Evolutionary conservation across 2,888 invertebrate genomes (phyloP).

Genomic region (Cotesia congregata): DNA sequence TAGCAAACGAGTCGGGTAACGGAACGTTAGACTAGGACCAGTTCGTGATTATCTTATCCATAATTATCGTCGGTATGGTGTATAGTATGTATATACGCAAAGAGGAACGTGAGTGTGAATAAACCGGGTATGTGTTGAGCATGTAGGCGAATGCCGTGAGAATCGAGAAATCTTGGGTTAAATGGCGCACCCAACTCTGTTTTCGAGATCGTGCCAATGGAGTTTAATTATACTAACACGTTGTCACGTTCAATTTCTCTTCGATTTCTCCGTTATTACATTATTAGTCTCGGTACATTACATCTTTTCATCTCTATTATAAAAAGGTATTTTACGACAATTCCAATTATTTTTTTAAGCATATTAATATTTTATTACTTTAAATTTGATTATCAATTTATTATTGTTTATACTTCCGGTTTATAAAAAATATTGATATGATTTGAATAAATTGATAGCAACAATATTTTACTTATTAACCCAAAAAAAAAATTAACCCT

Average conservation of each 20-base stretch:
- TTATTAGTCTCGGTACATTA: not conserved
- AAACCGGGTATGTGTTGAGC: slow-evolving; percentile 16
- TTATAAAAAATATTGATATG: not conserved
- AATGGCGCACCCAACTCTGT: slow-evolving; percentile 27
- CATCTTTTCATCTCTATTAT: slow-evolving; percentile 34
- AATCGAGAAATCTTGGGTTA: slow-evolving; percentile 35
- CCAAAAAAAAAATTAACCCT: slow-evolving; percentile 3
- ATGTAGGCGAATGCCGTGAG: slow-evolving; percentile 42
- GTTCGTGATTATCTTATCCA: slow-evolving; percentile 36
- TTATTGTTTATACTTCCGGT: not conserved
- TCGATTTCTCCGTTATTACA: slow-evolving; percentile 50
- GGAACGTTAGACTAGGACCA: slow-evolving; percentile 22
- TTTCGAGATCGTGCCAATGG: slow-evolving; percentile 41
- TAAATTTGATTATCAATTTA: not conserved
- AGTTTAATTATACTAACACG: slow-evolving; percentile 57
- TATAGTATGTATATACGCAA: slow-evolving; percentile 33
- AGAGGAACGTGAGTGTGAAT: not conserved
- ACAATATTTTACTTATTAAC: not conserved
- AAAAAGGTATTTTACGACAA: slow-evolving; percentile 20
- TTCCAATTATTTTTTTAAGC: slow-evolving; percentile 27
- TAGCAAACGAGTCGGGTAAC: slow-evolving; percentile 20
- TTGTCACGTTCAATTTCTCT: slow-evolving; percentile 55
- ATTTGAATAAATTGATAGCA: not conserved
- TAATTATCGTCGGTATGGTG: slow-evolving; percentile 36
- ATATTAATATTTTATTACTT: not conserved